phyloP scores from a whole-genome alignment of 2,797 vertebrate genomes.

The Amniataba percoides region DNA sequence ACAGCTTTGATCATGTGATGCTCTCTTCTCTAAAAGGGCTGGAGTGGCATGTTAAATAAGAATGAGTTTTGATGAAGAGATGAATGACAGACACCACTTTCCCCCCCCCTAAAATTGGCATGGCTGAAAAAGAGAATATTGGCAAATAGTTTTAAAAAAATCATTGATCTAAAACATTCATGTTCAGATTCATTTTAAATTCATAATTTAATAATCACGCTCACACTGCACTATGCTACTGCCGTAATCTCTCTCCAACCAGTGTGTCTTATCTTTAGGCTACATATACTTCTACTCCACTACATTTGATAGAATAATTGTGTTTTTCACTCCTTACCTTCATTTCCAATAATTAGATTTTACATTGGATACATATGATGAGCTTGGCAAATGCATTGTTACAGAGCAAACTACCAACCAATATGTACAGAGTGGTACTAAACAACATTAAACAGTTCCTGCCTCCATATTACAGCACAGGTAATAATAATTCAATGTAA shows the following conservation, averaged over 20 bases:
- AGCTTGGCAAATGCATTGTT: neutral
- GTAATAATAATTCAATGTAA: neutral
- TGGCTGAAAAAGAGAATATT: neutral
- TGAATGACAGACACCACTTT: conserved; percentile 1
- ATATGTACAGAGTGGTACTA: neutral
- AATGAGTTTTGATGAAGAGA: conserved; percentile 29
- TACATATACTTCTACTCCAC: neutral
- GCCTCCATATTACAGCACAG: neutral
- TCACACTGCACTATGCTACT: neutral
- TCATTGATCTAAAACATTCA: neutral
- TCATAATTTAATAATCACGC: neutral
- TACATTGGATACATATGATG: neutral
- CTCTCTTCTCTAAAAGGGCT: conserved; percentile 27
- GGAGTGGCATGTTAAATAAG: conserved; percentile 14
- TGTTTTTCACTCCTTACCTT: neutral
- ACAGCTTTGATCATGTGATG: conserved; percentile 38
- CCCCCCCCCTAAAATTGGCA: conserved; percentile 4
- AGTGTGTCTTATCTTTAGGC: neutral
- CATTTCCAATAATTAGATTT: neutral
- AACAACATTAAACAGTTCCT: neutral
- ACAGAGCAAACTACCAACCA: neutral
- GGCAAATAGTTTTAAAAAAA: neutral
- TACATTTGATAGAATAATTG: neutral
- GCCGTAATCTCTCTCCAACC: neutral
- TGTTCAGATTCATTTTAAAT: neutral